A percentile compares a stretch with the other conserved stretches of the same genome.
Evolutionary conservation across 2,797 vertebrate genomes (phyloP).

Genomic region (Labeo calbasu): DNA sequence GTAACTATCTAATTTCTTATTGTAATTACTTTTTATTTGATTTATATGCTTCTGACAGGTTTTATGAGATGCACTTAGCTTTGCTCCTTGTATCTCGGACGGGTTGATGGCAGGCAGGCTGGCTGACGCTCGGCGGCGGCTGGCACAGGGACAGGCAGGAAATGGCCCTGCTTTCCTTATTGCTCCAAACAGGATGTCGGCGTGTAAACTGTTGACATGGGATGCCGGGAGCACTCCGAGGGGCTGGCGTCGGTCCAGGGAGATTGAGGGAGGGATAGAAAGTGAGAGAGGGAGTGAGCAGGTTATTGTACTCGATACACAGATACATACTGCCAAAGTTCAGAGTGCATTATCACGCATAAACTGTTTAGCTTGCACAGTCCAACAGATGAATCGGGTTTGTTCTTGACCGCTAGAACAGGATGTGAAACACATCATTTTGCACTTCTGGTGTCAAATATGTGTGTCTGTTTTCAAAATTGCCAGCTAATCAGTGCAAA

Average conservation of each 20-base stretch:
- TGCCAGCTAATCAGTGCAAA: background rate
- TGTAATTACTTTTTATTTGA: background rate
- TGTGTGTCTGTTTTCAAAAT: background rate
- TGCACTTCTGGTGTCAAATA: conserved; percentile 7
- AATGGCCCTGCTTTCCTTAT: conserved; percentile 81
- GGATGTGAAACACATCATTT: background rate
- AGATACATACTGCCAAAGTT: conserved; percentile 16
- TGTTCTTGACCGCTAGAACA: background rate
- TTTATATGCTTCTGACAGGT: background rate
- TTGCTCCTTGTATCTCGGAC: background rate
- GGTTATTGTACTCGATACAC: conserved; percentile 16
- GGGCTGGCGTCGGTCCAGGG: conserved; percentile 71
- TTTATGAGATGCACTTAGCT: background rate
- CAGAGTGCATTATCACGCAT: background rate
- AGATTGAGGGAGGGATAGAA: conserved; percentile 41
- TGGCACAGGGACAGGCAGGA: conserved; percentile 77
- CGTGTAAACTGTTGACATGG: conserved; percentile 83
- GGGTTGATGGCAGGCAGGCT: conserved; percentile 47
- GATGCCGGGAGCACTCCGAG: conserved; percentile 72
- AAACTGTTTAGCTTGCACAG: background rate
- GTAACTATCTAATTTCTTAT: background rate
- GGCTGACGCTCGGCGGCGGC: conserved; percentile 64
- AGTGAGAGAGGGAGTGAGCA: conserved; percentile 25
- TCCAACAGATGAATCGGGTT: background rate
- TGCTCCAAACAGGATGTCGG: conserved; percentile 84